Conservation (phyloP, 2,888 invertebrate species). For the Stegana nigrithorax region DNA sequence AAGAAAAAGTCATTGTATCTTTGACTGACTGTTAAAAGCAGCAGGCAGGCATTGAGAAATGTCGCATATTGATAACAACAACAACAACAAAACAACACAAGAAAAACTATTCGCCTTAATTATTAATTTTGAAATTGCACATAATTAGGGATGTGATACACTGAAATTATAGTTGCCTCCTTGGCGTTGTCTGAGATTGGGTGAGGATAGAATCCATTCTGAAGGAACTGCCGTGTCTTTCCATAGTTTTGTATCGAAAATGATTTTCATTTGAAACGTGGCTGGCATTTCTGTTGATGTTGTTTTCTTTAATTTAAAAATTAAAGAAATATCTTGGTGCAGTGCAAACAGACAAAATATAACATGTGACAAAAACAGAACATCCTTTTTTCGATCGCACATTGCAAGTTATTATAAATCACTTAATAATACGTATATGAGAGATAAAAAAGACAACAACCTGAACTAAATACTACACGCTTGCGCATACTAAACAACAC, state of each 20-base stretch:
- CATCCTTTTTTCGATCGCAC: neutral
- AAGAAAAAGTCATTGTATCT: no score
- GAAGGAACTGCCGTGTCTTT: no score
- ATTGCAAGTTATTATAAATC: neutral
- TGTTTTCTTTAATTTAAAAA: no score
- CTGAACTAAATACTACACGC: constrained; percentile 62
- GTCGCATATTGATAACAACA: constrained; percentile 61
- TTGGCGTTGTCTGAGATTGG: neutral
- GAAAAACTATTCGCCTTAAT: constrained; percentile 61
- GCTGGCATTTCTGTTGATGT: no score
- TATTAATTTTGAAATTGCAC: constrained; percentile 65
- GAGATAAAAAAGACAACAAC: constrained; percentile 51
- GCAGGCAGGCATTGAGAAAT: constrained; percentile 60
- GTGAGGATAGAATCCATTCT: no score
- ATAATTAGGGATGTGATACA: constrained; percentile 50
- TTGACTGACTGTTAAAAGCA: constrained; percentile 63
- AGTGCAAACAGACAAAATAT: constrained; percentile 29
- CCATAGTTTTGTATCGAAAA: no score
- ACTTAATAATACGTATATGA: no score
- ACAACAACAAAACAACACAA: neutral
- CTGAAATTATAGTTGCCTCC: neutral
- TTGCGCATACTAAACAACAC: constrained; percentile 54
- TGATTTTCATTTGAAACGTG: no score
- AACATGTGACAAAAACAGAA: constrained; percentile 37
- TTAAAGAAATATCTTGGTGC: no score